A percentile compares a stretch with the other conserved stretches of the same genome.
Evolutionary conservation across 2,797 vertebrate genomes (phyloP).

Genomic region (Tachyglossus aculeatus): DNA sequence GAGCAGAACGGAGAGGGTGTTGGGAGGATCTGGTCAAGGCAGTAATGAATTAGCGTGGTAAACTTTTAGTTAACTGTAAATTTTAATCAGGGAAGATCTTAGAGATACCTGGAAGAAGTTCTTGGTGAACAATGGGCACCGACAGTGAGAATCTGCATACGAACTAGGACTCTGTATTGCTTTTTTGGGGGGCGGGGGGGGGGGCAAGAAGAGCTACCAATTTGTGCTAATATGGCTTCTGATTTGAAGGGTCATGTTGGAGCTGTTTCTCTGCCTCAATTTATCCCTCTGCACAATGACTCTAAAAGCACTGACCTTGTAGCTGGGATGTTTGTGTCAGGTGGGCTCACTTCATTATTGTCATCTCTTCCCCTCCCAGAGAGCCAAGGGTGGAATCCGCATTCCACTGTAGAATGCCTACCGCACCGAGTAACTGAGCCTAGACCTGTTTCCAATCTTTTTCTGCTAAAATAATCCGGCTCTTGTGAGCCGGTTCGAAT

Average conservation of each 20-base stretch:
- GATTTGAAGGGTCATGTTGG: neutral
- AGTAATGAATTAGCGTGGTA: slow-evolving; percentile 56
- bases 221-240: neutral
- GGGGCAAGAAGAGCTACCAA: too few relatives aligned
- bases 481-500: too few relatives aligned
- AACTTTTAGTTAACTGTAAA: slow-evolving; percentile 54
- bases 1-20: too few relatives aligned
- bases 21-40: slow-evolving; percentile 59
- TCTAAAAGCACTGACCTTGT: neutral
- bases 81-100: slow-evolving; percentile 53
- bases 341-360: neutral
- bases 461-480: too few relatives aligned
- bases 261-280: neutral
- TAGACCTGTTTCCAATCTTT: neutral
- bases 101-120: slow-evolving; percentile 41
- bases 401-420: neutral
- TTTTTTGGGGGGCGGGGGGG: too few relatives aligned
- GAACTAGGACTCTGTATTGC: neutral
- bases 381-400: too few relatives aligned
- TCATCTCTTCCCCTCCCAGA: neutral
- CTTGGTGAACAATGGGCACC: slow-evolving; percentile 13
- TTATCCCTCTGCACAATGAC: neutral
- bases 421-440: neutral
- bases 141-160: slow-evolving; percentile 15
- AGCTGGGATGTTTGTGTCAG: neutral